Base-by-base conservation (phyloP, 2,888 invertebrate species). In the Pseudoips prasinana region DNA sequence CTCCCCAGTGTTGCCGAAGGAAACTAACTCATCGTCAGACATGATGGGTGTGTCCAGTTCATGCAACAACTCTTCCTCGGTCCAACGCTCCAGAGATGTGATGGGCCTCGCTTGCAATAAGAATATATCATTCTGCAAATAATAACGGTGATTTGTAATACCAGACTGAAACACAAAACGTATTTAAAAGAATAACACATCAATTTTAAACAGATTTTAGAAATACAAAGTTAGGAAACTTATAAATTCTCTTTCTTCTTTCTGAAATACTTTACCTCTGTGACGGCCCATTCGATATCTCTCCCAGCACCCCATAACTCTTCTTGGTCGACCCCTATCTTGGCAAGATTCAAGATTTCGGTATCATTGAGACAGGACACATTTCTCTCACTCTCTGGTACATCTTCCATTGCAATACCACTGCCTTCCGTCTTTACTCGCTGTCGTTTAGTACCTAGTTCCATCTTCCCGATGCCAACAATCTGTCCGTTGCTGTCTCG, bases 241-340 rank as follows among this genome's bases (percentile, higher is more conserved):
- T n/a, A n/a, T n/a, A n/a, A n/a, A n/a, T n/a, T n/a, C n/a, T n/a
- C n/a, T n/a, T n/a, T n/a, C n/a, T n/a, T n/a, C n/a, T n/a, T n/a
- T n/a, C n/a, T n/a, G n/a, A n/a, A n/a, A n/a, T n/a, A n/a, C n/a
- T n/a, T 66, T 55, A 92, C 92, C 62, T 91, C 79, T 39, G 70
- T 74, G 23, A 94, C 73, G 6, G 95, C 95, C 94, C 95, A 96
- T 75, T 96, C 96, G 33, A 96, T 92, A 64, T 96, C 96, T 47
- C 94, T 88, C 0, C 93, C 91, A 1, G 90, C 89, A 0, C 93
- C 94, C 83, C 93, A 95, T 8, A 90, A 65, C 23, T 87, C 73
- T 66, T 96, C 95, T 42, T 96, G 82, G 8, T 80, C 54, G 1
- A 92, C 64, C 6, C 80, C 86, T 0, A 79, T 46, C 20, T 48